A percentile compares a stretch with the other conserved stretches of the same genome.
phyloP scores from a whole-genome alignment of 2,888 invertebrate genomes.

The Nomada flava region DNA sequence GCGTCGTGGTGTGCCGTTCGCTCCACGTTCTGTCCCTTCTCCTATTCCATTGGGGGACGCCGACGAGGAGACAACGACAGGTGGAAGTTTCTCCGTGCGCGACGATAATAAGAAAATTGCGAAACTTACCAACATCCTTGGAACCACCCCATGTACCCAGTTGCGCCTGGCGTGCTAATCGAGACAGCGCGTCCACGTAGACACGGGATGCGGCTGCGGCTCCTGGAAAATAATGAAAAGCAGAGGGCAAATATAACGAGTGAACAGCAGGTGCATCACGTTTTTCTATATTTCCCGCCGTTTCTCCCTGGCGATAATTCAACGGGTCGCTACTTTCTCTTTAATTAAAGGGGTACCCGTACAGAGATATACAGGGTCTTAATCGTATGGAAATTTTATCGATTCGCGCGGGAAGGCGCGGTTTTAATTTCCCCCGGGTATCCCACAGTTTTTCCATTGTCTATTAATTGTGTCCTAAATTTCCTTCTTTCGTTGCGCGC shows the following conservation, averaged over 20 bases:
- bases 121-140: constrained; percentile 93
- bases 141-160: constrained; percentile 96
- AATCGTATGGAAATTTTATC: constrained; percentile 38
- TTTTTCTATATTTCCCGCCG: constrained; percentile 5
- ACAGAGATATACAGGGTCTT: constrained; percentile 18
- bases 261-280: constrained; percentile 36
- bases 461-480: neutral
- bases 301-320: constrained; percentile 24
- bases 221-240: constrained; percentile 86
- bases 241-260: constrained; percentile 44
- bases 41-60: neutral
- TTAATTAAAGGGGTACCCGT: constrained; percentile 37
- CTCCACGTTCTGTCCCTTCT: neutral
- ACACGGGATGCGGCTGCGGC: constrained; percentile 94
- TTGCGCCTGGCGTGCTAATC: constrained; percentile 94
- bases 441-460: neutral
- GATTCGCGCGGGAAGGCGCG: neutral
- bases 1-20: neutral
- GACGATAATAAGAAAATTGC: constrained; percentile 36
- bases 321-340: constrained; percentile 19
- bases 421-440: constrained; percentile 34
- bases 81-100: constrained; percentile 9
- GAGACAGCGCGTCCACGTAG: constrained; percentile 95
- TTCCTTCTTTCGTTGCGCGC: neutral
- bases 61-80: neutral